These are phyloP conservation scores for Troides aeacus DNA, from an alignment of 2,888 invertebrate genomes.

Conservation along the genomic window DNA sequence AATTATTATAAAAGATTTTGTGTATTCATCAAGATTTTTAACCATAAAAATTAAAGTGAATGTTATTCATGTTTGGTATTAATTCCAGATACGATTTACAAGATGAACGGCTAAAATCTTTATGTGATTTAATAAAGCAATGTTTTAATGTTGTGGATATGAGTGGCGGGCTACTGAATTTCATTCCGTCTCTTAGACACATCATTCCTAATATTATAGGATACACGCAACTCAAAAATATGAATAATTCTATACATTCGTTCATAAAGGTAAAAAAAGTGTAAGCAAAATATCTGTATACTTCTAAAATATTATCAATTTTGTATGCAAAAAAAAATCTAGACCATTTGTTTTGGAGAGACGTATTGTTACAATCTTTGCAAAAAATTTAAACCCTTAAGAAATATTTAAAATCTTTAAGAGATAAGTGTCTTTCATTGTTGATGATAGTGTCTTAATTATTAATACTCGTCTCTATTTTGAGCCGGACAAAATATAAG, in stretches of 20 bases:
- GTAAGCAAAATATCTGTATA: not conserved
- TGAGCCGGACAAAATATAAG: too few relatives aligned
- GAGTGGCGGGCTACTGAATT: slow-evolving; percentile 85
- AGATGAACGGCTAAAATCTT: slow-evolving; percentile 74
- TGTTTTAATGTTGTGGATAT: slow-evolving; percentile 83
- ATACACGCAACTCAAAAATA: slow-evolving; percentile 77
- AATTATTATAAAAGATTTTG: too few relatives aligned
- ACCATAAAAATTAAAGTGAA: not conserved
- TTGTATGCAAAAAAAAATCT: too few relatives aligned
- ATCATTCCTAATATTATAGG: slow-evolving; percentile 82
- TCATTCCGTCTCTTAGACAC: slow-evolving; percentile 84
- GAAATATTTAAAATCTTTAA: too few relatives aligned
- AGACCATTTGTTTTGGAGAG: too few relatives aligned
- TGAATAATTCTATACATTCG: slow-evolving; percentile 72
- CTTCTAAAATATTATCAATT: too few relatives aligned
- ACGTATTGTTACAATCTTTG: too few relatives aligned
- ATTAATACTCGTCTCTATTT: too few relatives aligned
- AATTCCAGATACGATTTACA: slow-evolving; percentile 76
- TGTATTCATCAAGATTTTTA: too few relatives aligned
- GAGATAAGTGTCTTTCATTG: too few relatives aligned
- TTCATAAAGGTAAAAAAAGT: slow-evolving; percentile 75
- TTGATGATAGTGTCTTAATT: too few relatives aligned
- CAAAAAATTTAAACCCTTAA: too few relatives aligned
- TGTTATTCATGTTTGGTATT: not conserved
- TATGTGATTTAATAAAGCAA: slow-evolving; percentile 81